These are phyloP conservation scores for Cheilosia pagana DNA, from an alignment of 2,888 invertebrate species.

Conservation along the genomic window DNA sequence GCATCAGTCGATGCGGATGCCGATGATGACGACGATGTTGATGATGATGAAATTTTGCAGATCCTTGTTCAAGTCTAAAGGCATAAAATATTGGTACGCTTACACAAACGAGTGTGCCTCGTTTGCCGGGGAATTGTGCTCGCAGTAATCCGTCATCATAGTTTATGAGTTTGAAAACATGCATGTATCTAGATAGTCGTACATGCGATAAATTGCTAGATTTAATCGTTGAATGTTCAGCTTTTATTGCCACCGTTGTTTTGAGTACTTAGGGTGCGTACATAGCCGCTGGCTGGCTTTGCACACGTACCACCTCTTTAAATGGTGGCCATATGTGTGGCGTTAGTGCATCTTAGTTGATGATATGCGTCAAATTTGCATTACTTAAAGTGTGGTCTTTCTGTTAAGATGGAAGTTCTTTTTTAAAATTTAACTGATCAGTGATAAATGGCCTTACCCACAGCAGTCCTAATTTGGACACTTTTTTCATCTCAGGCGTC, in stretches of 20 bases:
- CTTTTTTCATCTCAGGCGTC: no score
- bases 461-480: no score
- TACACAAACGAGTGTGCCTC: slow-evolving; percentile 3
- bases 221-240: slow-evolving; percentile 63
- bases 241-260: slow-evolving; percentile 57
- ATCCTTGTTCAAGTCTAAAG: slow-evolving; percentile 42
- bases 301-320: not conserved
- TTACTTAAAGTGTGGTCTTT: no score
- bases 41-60: slow-evolving; percentile 60
- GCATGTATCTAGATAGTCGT: slow-evolving; percentile 24
- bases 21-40: slow-evolving; percentile 2
- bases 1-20: slow-evolving; percentile 5
- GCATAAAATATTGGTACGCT: slow-evolving; percentile 42
- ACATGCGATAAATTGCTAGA: slow-evolving; percentile 28
- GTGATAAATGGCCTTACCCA: no score
- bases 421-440: no score
- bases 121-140: slow-evolving; percentile 32
- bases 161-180: slow-evolving; percentile 48
- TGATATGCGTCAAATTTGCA: no score
- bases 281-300: slow-evolving; percentile 4
- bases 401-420: no score
- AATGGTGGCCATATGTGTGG: no score
- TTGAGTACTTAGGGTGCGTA: not conserved
- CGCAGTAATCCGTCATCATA: slow-evolving; percentile 50
- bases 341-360: no score